Base-by-base conservation (phyloP, 2,888 invertebrate species). In the Athalia rosae region DNA sequence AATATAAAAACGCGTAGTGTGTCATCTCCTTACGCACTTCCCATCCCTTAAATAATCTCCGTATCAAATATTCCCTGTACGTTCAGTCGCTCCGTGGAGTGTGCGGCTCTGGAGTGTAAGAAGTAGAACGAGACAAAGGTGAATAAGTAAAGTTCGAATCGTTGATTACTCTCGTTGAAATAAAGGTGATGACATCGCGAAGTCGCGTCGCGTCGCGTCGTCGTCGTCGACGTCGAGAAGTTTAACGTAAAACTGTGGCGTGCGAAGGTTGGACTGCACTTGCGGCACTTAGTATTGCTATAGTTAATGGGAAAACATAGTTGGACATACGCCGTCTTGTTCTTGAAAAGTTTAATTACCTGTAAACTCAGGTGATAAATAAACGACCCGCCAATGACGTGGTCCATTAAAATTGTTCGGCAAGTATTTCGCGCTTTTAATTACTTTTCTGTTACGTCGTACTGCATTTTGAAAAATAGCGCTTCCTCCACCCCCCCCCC, bases 301-400 rank as follows among this genome's bases (percentile, higher is more conserved):
- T 74, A 61, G 61, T 61, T 61, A 28, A 74, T 74, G 74, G 61
- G 74, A 74, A 61, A 74, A 62, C 53, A 74, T 74, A 74, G 74
- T 74, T 74, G 2, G 28, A 28, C 43, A 28, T 28, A 61, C 28
- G 74, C 61, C 74, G 61, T 74, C 74, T 62, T 62, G 61, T 62
- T 48, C 61, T 58, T 59, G 15, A 6, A 58, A 74, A 61, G 62
- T 74, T 74, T 74, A 74, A 74, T 61, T 74, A 74, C 74, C 61
- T 74, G 48, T 50, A 13, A 74, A 62, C 48, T 62, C n/a, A 15
- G 53, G 11, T 53, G 67, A 56, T 58, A 13, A 11, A 62, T 62
- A 41, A 62, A 28, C 67, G 28, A 67, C 50, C 15, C 9, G 48
- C 73, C 59, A 59, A 73, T 73, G 59, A 47, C 73, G 13, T 3